Percentiles rank a stretch among this genome's conserved stretches.
phyloP scores from a whole-genome alignment of 2,797 vertebrate species.

The Amazona ochrocephala region DNA sequence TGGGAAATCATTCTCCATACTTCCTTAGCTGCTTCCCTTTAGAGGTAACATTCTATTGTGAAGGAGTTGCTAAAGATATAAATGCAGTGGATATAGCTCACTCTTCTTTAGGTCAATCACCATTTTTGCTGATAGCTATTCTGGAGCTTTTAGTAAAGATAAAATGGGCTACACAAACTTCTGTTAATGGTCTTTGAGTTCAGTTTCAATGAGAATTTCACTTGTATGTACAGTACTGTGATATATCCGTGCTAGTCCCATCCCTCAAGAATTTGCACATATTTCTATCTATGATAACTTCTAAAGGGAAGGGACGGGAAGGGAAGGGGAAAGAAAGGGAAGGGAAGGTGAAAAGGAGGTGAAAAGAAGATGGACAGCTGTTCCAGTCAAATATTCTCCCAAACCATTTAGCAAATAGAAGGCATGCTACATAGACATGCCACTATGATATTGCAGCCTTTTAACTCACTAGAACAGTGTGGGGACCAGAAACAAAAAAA shows the following conservation, averaged over 20 bases:
- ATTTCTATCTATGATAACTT: background rate
- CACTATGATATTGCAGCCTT: background rate
- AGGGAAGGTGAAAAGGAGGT: background rate
- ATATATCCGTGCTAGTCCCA: background rate
- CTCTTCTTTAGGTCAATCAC: background rate
- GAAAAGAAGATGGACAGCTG: background rate
- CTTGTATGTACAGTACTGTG: background rate
- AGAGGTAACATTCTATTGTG: background rate
- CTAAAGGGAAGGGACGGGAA: background rate
- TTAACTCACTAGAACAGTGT: background rate
- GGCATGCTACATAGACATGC: background rate
- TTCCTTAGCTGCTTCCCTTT: background rate
- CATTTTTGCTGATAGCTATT: background rate
- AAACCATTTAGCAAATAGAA: background rate
- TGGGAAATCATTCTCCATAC: background rate
- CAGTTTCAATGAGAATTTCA: background rate
- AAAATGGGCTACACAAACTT: background rate
- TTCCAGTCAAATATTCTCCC: background rate
- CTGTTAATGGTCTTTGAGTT: background rate
- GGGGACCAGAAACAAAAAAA: background rate
- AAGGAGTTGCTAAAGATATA: background rate
- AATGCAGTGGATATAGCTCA: background rate
- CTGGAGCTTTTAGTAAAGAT: background rate
- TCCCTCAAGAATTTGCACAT: background rate
- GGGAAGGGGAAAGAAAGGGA: background rate